Base-by-base conservation (phyloP, 2,113 vertebrate species). In the Neotoma lepida region DNA sequence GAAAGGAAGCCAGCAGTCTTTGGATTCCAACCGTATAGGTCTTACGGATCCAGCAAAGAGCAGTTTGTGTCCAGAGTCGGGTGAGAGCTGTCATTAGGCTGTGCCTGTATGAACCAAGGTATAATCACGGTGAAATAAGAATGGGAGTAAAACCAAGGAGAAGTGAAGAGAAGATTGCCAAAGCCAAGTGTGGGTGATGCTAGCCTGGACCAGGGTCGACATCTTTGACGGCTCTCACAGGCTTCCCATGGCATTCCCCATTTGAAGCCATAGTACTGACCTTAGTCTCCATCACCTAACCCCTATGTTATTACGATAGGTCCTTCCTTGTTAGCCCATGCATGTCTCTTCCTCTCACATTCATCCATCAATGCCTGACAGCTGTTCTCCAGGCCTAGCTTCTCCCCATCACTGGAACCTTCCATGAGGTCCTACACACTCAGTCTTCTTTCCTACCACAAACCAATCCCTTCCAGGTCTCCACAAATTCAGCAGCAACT, bases 401-500 rank as follows among this genome's bases (percentile, higher is more conserved):
- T 9, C 64, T 84, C 64, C 49, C 18, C 46, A 26, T n/a, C 61
- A 46, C 74, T 70, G 51, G 39, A 20, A 35, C 39, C 41, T 94
- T 77, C 28, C 51, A 18, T 28, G 49, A 28, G 8, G 17, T 41
- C 49, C 41, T 56, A 44, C 28, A 91, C 13, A 86, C 30, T 88
- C 71, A 35, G 0, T 26, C 6, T 76, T 88, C 93, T 88, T 90
- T 73, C 51, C 54, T 61, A 44, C 35, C 1, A 6, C 44, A 86
- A 92, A 54, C 91, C 41, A 88, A 5, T 58, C 12, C 74, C 33
- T 82, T 20, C 30, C 20, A 71, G 33, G 8, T 30, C 35, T 70
- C 58, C 41, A n/a, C 9, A 56, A 92, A 86, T 46, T 84, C 63
- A 90, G 74, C 15, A 93, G 61, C n/a, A 66, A 82, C 61, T 88